Conservation (phyloP, 2,797 vertebrate species). For the Parauchenoglanis ngamensis region DNA sequence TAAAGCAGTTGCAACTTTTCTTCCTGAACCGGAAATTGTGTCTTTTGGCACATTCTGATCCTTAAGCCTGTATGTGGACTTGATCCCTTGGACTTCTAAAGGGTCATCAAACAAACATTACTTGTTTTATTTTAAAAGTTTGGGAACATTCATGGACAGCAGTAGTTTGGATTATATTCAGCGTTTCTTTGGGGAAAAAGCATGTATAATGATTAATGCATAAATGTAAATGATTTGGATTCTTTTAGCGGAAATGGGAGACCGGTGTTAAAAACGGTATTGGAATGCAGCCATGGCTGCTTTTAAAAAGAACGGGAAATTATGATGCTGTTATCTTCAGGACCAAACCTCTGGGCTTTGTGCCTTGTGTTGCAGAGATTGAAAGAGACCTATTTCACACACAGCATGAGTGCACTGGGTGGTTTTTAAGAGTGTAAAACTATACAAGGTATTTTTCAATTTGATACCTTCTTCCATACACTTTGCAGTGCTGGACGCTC, state of each 20-base stretch:
- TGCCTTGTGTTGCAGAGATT: not conserved
- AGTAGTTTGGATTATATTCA: not conserved
- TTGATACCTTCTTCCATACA: not conserved
- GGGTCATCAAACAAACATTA: not conserved
- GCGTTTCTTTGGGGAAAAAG: not conserved
- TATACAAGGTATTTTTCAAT: not conserved
- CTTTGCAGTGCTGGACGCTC: not conserved
- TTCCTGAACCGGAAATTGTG: not conserved
- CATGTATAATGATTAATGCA: not conserved
- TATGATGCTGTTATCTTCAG: not conserved
- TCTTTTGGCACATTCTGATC: not conserved
- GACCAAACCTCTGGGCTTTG: not conserved
- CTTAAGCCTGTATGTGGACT: not conserved
- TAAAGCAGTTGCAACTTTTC: not conserved
- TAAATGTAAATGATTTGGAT: not conserved
- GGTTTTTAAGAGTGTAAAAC: not conserved
- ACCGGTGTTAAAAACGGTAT: not conserved
- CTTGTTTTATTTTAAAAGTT: not conserved
- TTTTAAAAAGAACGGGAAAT: not conserved
- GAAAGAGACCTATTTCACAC: constrained; percentile 9
- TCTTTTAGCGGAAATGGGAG: not conserved
- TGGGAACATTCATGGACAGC: too few species aligned
- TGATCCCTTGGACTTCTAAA: not conserved
- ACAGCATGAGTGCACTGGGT: not conserved
- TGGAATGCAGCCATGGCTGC: constrained; percentile 24